A percentile compares a stretch with the other conserved stretches of the same genome.
Evolutionary conservation across 2,888 invertebrate species (phyloP).

Genomic region (Drosophila subquinaria): DNA sequence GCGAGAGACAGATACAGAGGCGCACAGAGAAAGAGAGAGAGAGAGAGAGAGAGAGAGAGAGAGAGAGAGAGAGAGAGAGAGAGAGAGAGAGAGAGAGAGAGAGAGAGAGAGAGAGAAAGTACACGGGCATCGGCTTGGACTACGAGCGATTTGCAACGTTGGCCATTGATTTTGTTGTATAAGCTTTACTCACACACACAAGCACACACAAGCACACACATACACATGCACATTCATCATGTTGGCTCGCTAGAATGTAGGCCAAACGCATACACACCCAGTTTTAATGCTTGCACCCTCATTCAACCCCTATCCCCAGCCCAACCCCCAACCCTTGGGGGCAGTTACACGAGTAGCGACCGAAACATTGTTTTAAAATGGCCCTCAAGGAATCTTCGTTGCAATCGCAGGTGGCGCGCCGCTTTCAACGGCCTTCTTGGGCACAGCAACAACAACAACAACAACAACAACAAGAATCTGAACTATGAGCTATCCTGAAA

Average conservation of each 20-base stretch:
- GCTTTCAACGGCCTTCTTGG: constrained; percentile 38
- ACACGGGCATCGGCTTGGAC: constrained; percentile 43
- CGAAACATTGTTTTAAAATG: constrained; percentile 52
- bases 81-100: constrained; percentile 15
- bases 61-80: constrained; percentile 18
- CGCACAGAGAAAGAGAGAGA: constrained; percentile 13
- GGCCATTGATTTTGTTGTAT: constrained; percentile 77
- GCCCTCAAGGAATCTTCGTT: constrained; percentile 56
- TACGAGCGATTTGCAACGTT: constrained; percentile 65
- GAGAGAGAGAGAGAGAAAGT: constrained; percentile 10
- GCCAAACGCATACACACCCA: constrained; percentile 62
- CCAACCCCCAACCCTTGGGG: not conserved
- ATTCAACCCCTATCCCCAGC: not conserved
- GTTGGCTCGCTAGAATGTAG: constrained; percentile 62
- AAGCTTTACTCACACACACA: constrained; percentile 45
- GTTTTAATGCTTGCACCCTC: constrained; percentile 15
- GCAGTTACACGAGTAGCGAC: constrained; percentile 13
- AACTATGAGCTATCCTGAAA: constrained; percentile 14
- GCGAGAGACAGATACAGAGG: constrained; percentile 17
- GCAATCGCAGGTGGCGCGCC: constrained; percentile 34
- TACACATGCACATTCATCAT: constrained; percentile 38
- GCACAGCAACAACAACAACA: constrained; percentile 2
- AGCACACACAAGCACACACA: constrained; percentile 7
- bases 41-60: constrained; percentile 17
- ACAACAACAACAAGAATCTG: not conserved